Evolutionary conservation across 2,797 vertebrate genomes (phyloP), one percentile per base, ranked within the genome.

Genomic region (Echeneis naucrates): DNA sequence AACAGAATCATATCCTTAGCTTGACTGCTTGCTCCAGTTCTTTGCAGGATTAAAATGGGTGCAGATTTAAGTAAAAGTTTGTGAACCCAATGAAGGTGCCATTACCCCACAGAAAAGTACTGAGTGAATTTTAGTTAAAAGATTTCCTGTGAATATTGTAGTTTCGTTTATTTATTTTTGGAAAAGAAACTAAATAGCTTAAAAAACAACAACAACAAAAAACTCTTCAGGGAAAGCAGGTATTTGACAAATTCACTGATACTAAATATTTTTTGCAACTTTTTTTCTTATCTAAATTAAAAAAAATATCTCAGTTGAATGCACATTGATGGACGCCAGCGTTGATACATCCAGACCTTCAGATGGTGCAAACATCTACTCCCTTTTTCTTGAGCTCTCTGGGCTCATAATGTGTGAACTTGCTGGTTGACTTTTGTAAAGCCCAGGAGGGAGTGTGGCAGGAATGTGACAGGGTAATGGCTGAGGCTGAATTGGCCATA

Each of bases 1-100:
- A 94, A 93, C 83, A 88, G 80, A 88, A 87, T 94, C 91, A 59
- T 88, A 84, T 88, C 83, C 85, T 91, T 70, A 72, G 65, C 51
- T 59, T 2, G 19, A 45, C 53, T 72, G 47, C 48, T 56, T 68
- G 44, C 48, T 67, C 51, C 8, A 74, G n/a, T 58, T 75, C 44
- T 60, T 37, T 47, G 55, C 32, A 51, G 68, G 68, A 80, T 76
- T 72, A 72, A 40, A 26, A 66, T 61, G 52, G 60, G 58, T 60
- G 60, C 21, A 68, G 19, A 24, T 35, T 24, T 56, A 21, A 38
- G 8, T 24, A 9, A 10, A 38, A 8, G 14, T 44, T 65, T 8
- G 37, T 11, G 21, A 8, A 23, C 19, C 35, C 30, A 30, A 30
- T 30, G 14, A 42, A 35, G 33, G 33, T 6, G 8, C 6, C 30